Conservation (phyloP, 2,888 invertebrate genomes). For the Yponomeuta evonymella region DNA sequence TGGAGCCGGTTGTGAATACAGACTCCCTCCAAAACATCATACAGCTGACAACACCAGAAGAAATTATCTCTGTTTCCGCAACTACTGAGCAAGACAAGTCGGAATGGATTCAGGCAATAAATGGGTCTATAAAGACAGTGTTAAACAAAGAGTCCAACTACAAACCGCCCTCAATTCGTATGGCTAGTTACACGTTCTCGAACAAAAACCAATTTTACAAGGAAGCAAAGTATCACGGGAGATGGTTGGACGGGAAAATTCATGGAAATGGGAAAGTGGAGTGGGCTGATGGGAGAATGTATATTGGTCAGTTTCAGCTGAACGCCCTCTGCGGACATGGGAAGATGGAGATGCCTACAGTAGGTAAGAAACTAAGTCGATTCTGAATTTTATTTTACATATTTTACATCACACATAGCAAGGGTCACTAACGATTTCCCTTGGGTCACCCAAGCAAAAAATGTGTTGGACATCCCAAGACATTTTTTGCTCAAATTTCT, state of each 20-base stretch:
- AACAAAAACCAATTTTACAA: conserved; percentile 82
- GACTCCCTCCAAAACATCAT: conserved; percentile 79
- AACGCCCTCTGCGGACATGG: conserved; percentile 85
- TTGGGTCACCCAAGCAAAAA: no score
- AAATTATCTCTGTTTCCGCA: conserved; percentile 81
- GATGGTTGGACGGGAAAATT: conserved; percentile 89
- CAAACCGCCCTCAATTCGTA: conserved; percentile 82
- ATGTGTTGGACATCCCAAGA: no score
- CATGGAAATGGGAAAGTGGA: conserved; percentile 89
- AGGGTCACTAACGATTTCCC: no score
- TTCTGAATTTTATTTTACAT: background rate
- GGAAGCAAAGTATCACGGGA: conserved; percentile 86
- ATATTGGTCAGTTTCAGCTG: conserved; percentile 87
- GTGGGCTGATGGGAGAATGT: conserved; percentile 87
- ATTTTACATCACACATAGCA: background rate
- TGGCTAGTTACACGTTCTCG: conserved; percentile 83
- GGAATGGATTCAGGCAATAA: conserved; percentile 87
- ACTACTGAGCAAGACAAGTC: conserved; percentile 82
- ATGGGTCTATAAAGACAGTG: conserved; percentile 81
- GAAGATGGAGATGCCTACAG: conserved; percentile 79
- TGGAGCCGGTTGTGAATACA: conserved; percentile 82
- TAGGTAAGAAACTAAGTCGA: conserved; percentile 51
- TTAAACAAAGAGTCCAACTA: conserved; percentile 78
- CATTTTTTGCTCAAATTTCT: no score
- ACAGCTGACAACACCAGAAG: conserved; percentile 86